Base-by-base conservation (phyloP, 2,888 invertebrate species). In the Cinara cedri region DNA sequence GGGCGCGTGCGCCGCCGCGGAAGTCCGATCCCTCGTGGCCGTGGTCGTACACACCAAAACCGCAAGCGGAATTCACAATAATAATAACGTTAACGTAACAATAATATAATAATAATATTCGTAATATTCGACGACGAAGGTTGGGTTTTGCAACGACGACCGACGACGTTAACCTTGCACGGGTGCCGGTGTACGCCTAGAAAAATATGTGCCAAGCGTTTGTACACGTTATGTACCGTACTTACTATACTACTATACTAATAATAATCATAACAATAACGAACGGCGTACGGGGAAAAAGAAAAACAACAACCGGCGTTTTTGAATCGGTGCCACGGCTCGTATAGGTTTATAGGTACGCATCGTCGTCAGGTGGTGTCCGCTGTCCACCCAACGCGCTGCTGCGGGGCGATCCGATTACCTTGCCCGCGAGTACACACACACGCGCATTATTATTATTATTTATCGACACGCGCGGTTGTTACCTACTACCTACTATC, bases 141-240 rank as follows among this genome's bases (percentile, higher is more conserved):
- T 74, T 54, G 54, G 42, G 16, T 63, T 72, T 74, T 54, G 74
- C 63, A 63, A 74, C 19, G 54, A 70, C 68, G 19, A 51, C 51
- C 46, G 60, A 63, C 62, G 63, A 63, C 19, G 49, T 72, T 72
- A 72, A 62, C 74, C 74, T 74, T 74, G 72, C 24, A 16, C 42
- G 62, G 51, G 63, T n/a, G 51, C 34, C 63, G n/a, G n/a, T 42
- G 63, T 49, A 62, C 44, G 46, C 51, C 26, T 34, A 19, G 42
- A 21, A 21, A 24, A 34, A 74, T 72, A 72, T 74, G 63, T 74
- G 74, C 74, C 74, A 74, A 74, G 51, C 74, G 74, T 74, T 63
- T 74, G n/a, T n/a, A n/a, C n/a, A n/a, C n/a, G n/a, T n/a, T n/a
- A n/a, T 66, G 26, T 26, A 26, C 14, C 26, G 14, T 26, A 26